Percentiles rank a stretch among this genome's conserved stretches.
phyloP scores from a whole-genome alignment of 2,113 vertebrate genomes.

The Pelecanus crispus region DNA sequence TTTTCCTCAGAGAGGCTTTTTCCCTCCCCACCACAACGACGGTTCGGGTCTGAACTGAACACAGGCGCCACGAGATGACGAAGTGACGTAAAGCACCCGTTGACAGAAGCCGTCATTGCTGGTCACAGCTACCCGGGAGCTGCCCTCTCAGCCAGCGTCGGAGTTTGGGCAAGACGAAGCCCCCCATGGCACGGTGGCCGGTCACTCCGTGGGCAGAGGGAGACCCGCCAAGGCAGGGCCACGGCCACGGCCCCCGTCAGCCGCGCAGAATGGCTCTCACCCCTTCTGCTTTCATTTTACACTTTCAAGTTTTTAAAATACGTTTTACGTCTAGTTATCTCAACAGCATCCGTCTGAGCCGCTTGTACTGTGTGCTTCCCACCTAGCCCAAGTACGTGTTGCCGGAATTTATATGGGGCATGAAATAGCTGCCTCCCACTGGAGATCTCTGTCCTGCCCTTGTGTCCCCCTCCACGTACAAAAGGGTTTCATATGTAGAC shows the following conservation, averaged over 20 bases:
- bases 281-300: not conserved
- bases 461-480: accelerated
- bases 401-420: not conserved
- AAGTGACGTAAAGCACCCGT: accelerated
- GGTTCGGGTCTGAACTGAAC: too few species aligned
- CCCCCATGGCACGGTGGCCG: accelerated
- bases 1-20: not conserved
- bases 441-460: not conserved
- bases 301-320: not conserved
- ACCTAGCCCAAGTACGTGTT: accelerated
- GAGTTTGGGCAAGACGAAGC: accelerated
- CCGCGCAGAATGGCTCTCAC: too few species aligned
- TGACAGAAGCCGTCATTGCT: accelerated
- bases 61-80: accelerated
- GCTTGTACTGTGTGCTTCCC: accelerated
- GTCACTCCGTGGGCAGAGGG: accelerated
- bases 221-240: not conserved
- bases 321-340: accelerated
- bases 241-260: accelerated
- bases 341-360: accelerated
- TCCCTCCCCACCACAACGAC: accelerated
- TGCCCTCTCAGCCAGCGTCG: accelerated
- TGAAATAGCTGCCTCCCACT: accelerated
- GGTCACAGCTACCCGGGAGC: too few species aligned
- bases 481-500: accelerated